A percentile compares a stretch with the other conserved stretches of the same genome.
Evolutionary conservation across 2,113 vertebrate genomes (phyloP).

Genomic region (Syngnathoides biaculeatus): DNA sequence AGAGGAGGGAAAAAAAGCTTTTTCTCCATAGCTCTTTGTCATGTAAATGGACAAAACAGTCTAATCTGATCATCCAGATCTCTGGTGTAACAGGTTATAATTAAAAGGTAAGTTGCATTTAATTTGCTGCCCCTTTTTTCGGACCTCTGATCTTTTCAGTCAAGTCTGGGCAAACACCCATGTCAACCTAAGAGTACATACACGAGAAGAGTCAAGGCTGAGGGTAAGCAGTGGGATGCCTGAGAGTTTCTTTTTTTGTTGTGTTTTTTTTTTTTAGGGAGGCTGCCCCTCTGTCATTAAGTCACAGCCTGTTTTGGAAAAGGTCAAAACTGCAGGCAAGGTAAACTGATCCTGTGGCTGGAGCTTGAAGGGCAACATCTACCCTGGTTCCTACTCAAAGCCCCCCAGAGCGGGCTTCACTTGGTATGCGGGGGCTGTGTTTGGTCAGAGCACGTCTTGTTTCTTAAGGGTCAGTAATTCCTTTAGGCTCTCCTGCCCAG

Average conservation of each 20-base stretch:
- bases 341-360: constrained; percentile 49
- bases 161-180: constrained; percentile 34
- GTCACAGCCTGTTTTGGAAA: constrained; percentile 33
- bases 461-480: constrained; percentile 36
- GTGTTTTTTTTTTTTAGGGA: constrained; percentile 25
- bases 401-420: constrained; percentile 22
- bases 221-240: constrained; percentile 14
- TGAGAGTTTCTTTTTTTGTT: too few relatives aligned
- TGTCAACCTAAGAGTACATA: constrained; percentile 13
- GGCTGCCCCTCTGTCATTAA: constrained; percentile 30
- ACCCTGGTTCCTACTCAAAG: constrained; percentile 21
- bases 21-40: neutral
- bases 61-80: constrained; percentile 35
- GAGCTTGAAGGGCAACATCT: constrained; percentile 44
- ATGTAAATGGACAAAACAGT: constrained; percentile 6
- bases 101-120: constrained; percentile 22
- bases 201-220: constrained; percentile 23
- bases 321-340: constrained; percentile 52
- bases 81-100: constrained; percentile 25
- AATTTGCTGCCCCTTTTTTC: constrained; percentile 15
- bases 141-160: constrained; percentile 6
- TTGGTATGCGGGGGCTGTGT: constrained; percentile 49
- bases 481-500: constrained; percentile 12
- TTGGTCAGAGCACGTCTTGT: constrained; percentile 39
- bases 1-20: neutral